Evolutionary conservation across 2,113 vertebrate species (phyloP).

Genomic region (Camelus dromedarius): DNA sequence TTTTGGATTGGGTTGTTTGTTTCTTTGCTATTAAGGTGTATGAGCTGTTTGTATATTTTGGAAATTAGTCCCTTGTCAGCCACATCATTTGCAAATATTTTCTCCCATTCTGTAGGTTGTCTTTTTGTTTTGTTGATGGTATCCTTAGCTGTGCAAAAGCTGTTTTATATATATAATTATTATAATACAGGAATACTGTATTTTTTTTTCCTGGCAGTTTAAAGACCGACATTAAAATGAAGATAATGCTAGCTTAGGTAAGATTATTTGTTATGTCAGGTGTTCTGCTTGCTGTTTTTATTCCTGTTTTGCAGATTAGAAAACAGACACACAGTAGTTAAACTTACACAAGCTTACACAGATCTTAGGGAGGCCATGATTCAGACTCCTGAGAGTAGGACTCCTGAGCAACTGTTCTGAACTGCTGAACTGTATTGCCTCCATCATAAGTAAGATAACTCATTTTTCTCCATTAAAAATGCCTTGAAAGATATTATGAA

Average conservation of each 20-base stretch:
- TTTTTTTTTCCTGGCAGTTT: conserved; percentile 7
- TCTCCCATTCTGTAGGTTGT: too few relatives aligned
- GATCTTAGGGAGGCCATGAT: not conserved
- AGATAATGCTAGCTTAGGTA: not conserved
- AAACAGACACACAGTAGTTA: conserved; percentile 37
- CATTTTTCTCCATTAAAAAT: conserved; percentile 60
- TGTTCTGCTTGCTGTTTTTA: not conserved
- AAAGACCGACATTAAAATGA: conserved; percentile 1
- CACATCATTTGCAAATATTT: too few relatives aligned
- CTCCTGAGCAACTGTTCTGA: not conserved
- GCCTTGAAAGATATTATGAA: conserved; percentile 40
- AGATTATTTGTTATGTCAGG: conserved; percentile 4
- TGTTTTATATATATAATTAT: not conserved
- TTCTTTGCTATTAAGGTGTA: too few relatives aligned
- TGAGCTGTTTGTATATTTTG: too few relatives aligned
- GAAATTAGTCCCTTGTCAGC: too few relatives aligned
- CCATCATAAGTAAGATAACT: conserved; percentile 10
- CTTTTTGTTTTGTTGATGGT: too few relatives aligned
- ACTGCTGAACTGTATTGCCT: not conserved
- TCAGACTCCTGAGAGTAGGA: not conserved
- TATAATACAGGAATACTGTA: not conserved
- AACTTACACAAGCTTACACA: not conserved
- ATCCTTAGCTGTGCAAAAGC: too few relatives aligned
- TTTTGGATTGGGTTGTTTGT: too few relatives aligned
- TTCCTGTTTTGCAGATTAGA: conserved; percentile 26